A percentile compares a stretch with the other conserved stretches of the same genome.
Conservation (phyloP, 2,888 invertebrate species). For the Acrobasis suavella region DNA sequence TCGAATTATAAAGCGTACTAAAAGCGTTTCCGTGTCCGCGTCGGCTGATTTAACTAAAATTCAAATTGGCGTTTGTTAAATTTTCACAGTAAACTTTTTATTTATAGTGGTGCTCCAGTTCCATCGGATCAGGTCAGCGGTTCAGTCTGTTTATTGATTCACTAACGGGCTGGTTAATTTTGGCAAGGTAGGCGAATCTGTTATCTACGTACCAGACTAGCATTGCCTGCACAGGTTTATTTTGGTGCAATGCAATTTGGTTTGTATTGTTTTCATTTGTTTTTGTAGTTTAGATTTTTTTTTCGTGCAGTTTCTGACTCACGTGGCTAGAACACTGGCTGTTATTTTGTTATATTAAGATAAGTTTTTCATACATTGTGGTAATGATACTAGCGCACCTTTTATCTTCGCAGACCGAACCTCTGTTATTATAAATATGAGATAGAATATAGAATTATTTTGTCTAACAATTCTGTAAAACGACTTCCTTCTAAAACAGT, state of each 20-base stretch:
- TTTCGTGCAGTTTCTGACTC: too few relatives aligned
- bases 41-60: conserved; percentile 50
- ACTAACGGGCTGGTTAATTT: conserved; percentile 70
- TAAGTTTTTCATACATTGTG: too few relatives aligned
- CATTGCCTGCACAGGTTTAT: conserved; percentile 18
- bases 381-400: too few relatives aligned
- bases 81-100: conserved; percentile 63
- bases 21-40: conserved; percentile 58
- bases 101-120: conserved; percentile 73
- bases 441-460: too few relatives aligned
- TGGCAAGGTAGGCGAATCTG: conserved; percentile 54
- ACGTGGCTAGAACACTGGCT: too few relatives aligned
- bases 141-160: conserved; percentile 74
- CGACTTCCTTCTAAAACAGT: too few relatives aligned
- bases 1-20: conserved; percentile 32
- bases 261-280: not conserved
- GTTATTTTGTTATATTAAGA: too few relatives aligned
- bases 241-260: conserved; percentile 12
- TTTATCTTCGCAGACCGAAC: too few relatives aligned
- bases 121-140: conserved; percentile 67
- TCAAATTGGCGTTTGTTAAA: conserved; percentile 63
- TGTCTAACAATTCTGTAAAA: too few relatives aligned
- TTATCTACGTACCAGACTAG: conserved; percentile 27
- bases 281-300: not conserved
- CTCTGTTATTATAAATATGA: too few relatives aligned